These are phyloP conservation scores for Noctuana brunneofusca DNA, from an alignment of 2,888 invertebrate genomes.

Conservation along the genomic window DNA sequence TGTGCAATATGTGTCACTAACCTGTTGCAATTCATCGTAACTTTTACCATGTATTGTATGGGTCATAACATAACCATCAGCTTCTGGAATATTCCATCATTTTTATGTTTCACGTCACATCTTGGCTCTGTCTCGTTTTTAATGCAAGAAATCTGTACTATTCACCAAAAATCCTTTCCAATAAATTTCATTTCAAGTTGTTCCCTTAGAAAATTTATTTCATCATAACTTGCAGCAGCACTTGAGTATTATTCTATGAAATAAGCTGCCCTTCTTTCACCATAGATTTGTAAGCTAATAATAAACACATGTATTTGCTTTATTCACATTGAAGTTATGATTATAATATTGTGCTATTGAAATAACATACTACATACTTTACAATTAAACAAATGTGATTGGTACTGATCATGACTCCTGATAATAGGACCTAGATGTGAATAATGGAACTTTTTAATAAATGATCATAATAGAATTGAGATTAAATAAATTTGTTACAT, in stretches of 20 bases:
- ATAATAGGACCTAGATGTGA: too few relatives aligned
- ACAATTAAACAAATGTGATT: too few relatives aligned
- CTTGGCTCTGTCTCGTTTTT: conserved; percentile 38
- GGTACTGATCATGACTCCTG: too few relatives aligned
- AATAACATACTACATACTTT: too few relatives aligned
- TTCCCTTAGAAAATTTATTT: conserved; percentile 17
- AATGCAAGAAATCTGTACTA: conserved; percentile 31
- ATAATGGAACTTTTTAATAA: too few relatives aligned
- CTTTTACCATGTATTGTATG: conserved; percentile 35
- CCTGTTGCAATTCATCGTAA: conserved; percentile 50
- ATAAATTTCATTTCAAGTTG: conserved; percentile 21
- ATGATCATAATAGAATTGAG: too few relatives aligned
- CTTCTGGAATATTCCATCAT: conserved; percentile 43
- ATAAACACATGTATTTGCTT: conserved; percentile 15
- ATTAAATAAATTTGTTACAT: too few relatives aligned
- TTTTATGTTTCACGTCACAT: conserved; percentile 36
- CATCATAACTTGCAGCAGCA: conserved; percentile 17
- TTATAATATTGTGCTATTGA: not conserved
- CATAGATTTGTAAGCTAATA: conserved; percentile 15
- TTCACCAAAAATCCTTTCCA: conserved; percentile 30
- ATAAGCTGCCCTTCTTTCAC: conserved; percentile 14
- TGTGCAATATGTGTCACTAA: conserved; percentile 81
- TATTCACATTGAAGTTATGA: conserved; percentile 7
- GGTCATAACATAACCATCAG: conserved; percentile 61
- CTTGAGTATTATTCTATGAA: conserved; percentile 1